Evolutionary conservation across 2,113 vertebrate genomes (phyloP), one percentile per base, ranked within the genome.

Genomic region (Chlamydotis undulata): DNA sequence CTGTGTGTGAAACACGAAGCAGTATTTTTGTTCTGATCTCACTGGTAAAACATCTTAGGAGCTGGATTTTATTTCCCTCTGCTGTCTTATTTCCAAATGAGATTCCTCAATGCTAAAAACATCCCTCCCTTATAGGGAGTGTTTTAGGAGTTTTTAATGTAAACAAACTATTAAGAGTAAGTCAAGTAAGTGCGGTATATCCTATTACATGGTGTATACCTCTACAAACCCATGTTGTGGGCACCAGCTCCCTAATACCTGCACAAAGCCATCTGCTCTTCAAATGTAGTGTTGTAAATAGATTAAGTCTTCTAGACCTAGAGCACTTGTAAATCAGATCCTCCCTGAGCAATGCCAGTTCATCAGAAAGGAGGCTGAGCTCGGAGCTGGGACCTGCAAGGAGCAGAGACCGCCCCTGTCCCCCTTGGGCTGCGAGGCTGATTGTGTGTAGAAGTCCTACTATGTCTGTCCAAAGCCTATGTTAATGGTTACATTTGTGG

Each of bases 1-100:
- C 63, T n/a, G 17, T 39, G 25, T 39, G 43, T 77, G 67, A 95
- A 67, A 80, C 90, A 87, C 0, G 2, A 73, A 91, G 41, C 16
- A 85, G 43, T 92, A 63, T 63, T 94, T 94, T 93, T 86, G 26
- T 47, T 81, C 67, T 89, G 64, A 70, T 89, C 59, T 90, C 83
- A 81, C 28, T 60, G 43, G 57, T 69, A 77, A 71, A 86, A 59
- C 28, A n/a, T 63, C 4, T 79, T 75, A 41, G 7, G 37, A 87
- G 29, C 10, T 74, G 47, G 9, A 57, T 96, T 95, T 95, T 94
- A 71, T 91, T 93, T 95, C 28, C 23, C 11, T 83, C 55, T 70
- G 5, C 35, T 90, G 9, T 49, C 37, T 86, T 78, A 80, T 74
- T 94, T 84, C 64, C 29, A 74, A 92, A 49, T 67, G 31, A 87